Conservation (phyloP, 2,113 vertebrate genomes). For the Nestor notabilis region DNA sequence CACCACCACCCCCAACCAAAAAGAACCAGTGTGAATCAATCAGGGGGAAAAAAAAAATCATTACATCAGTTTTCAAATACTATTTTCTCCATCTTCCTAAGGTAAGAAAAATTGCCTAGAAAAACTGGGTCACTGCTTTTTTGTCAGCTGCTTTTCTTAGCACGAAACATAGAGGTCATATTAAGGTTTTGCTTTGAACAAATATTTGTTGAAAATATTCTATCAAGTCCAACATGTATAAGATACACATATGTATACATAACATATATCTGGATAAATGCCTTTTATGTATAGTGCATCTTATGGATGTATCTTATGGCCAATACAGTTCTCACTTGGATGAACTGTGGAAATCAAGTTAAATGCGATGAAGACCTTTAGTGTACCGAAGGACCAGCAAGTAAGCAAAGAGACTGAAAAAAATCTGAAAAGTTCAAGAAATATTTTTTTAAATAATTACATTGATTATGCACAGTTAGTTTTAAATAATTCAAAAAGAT, state of each 20-base stretch:
- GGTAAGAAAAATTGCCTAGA: background rate
- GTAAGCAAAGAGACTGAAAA: background rate
- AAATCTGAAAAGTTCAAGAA: background rate
- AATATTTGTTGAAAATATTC: background rate
- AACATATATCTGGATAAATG: background rate
- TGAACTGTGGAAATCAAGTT: background rate
- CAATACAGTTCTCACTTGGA: background rate
- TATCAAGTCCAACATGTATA: background rate
- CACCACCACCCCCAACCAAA: background rate
- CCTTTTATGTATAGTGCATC: background rate
- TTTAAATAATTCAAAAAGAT: background rate
- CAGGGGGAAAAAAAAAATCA: background rate
- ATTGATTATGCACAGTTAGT: background rate
- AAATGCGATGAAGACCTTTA: background rate
- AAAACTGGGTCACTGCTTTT: background rate
- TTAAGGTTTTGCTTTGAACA: background rate
- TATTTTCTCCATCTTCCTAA: background rate
- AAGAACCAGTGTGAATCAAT: background rate
- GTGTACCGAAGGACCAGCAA: background rate
- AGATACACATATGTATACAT: background rate
- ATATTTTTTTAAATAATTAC: background rate
- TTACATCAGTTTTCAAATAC: background rate
- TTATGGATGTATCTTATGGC: background rate
- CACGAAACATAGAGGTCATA: background rate
- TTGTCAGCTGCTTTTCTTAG: background rate